phyloP scores from a whole-genome alignment of 2,113 vertebrate species.

The Poeciliopsis turrubarensis region DNA sequence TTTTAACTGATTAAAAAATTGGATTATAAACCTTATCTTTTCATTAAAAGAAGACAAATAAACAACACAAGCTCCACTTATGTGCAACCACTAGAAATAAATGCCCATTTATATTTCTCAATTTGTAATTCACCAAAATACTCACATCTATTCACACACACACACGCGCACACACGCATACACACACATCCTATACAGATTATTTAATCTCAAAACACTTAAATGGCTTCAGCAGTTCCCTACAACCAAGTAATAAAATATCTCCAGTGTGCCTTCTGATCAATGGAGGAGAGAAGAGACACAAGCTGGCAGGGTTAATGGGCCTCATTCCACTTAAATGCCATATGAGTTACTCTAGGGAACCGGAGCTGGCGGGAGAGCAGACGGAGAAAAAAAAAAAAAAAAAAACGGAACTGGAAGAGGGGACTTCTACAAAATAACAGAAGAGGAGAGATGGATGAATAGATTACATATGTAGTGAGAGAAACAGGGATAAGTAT shows the following conservation, averaged over 20 bases:
- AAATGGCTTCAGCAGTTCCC: conserved; percentile 62
- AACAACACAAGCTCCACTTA: conserved; percentile 61
- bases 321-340: conserved; percentile 85
- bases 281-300: conserved; percentile 85
- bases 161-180: not conserved
- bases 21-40: conserved; percentile 2
- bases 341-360: conserved; percentile 82
- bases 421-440: conserved; percentile 21
- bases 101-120: conserved; percentile 71
- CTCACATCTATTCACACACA: not conserved
- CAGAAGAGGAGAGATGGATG: not conserved
- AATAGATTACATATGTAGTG: conserved; percentile 3
- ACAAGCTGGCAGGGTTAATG: conserved; percentile 87
- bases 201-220: conserved; percentile 41
- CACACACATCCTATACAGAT: conserved; percentile 4
- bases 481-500: not conserved
- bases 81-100: conserved; percentile 79
- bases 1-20: not conserved
- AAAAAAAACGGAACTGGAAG: not conserved
- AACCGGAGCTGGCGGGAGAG: conserved; percentile 48
- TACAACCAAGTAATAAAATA: conserved; percentile 80
- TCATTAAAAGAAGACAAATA: not conserved
- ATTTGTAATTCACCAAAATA: conserved; percentile 58
- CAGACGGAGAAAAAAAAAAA: conserved; percentile 5
- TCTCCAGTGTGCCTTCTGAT: conserved; percentile 88